Evolutionary conservation across 1,140 invertebrate genomes (phyloP), one percentile per base, ranked within the genome.

Genomic region (Drosophila willistoni): DNA sequence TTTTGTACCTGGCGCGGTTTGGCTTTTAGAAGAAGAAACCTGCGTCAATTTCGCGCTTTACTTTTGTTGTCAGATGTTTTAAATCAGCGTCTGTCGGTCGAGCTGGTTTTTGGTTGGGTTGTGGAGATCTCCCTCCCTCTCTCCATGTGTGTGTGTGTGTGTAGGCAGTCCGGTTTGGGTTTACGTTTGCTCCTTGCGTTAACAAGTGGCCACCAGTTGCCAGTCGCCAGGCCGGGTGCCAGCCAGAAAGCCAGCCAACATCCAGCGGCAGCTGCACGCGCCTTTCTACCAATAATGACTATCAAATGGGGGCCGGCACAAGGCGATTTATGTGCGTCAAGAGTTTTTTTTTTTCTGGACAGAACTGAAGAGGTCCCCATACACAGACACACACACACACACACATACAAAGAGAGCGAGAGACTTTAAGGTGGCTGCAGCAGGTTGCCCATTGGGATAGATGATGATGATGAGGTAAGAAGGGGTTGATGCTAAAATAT

Each of bases 61-160:
- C 84, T 89, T 87, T 89, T 87, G 83, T 87, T 87, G 83, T 87
- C 83, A 87, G 83, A 87, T 89, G 83, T 79, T 87, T 87, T 89
- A 87, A 87, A 87, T 87, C 83, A 86, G 83, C 83, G 76, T 66
- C 36, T 51, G 44, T 51, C 44, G 44, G 44, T 59, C 68, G 73
- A 77, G 74, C 73, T 71, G 75, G 74, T 71, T 77, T 65, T 34
- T 22, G 36, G 55, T 25, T 13, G 67, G 47, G 9, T 34, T 34
- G 41, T 29, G 22, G 42, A 19, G 29, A 29, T 29, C 22, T 25
- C 22, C 3, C 3, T 29, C 29, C 3, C 29, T 6, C 29, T 29
- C 29, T 25, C 56, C 12, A 36, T 36, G 36, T 39, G 36, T 47
- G 44, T 42, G 7, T 36, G 41, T 34, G 39, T 71, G 76, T 85